Percentiles rank a stretch among this genome's conserved stretches.
These are phyloP conservation scores for Cathartes aura DNA, from an alignment of 2,113 vertebrate genomes.

Conservation along the genomic window DNA sequence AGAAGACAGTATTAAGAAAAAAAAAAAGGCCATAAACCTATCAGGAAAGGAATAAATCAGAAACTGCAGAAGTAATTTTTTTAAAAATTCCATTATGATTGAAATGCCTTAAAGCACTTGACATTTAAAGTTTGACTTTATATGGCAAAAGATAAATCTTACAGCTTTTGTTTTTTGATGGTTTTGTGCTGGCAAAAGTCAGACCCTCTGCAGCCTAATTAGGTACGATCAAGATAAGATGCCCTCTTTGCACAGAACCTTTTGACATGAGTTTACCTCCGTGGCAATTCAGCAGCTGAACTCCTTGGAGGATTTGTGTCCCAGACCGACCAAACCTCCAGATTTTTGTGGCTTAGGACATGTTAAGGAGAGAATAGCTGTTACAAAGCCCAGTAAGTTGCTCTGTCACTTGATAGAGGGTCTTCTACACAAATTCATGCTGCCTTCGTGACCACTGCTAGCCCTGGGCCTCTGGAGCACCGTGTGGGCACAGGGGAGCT, in stretches of 20 bases:
- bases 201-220: background rate
- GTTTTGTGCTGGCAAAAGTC: background rate
- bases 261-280: background rate
- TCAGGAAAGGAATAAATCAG: constrained; percentile 37
- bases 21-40: background rate
- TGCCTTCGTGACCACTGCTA: rapidly evolving
- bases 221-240: background rate
- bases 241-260: background rate
- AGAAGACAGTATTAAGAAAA: background rate
- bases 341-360: background rate
- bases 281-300: background rate
- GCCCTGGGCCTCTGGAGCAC: background rate
- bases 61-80: constrained; percentile 34
- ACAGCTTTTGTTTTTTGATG: background rate
- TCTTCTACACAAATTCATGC: background rate
- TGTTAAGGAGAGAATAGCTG: background rate
- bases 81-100: constrained; percentile 23
- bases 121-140: constrained; percentile 52
- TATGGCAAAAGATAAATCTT: constrained; percentile 8
- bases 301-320: background rate
- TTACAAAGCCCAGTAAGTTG: background rate
- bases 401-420: background rate
- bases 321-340: background rate
- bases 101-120: constrained; percentile 49
- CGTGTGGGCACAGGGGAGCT: rapidly evolving